Conservation (phyloP, 2,797 vertebrate species). For the Acanthiza pusilla region DNA sequence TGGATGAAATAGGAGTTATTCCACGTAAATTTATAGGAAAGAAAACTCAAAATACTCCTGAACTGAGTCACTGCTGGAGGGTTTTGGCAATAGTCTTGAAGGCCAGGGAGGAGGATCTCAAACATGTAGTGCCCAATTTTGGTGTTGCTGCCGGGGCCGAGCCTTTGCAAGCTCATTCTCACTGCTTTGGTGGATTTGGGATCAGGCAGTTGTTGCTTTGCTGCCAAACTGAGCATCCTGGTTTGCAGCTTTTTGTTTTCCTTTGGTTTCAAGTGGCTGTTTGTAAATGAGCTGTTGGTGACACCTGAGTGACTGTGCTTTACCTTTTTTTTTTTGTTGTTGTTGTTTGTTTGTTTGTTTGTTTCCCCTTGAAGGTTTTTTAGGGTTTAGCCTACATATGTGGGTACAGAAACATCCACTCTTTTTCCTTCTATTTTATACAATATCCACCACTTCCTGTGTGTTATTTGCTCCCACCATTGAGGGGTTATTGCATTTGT, state of each 20-base stretch:
- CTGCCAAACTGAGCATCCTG: background rate
- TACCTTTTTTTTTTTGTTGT: too few relatives aligned
- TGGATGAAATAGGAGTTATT: background rate
- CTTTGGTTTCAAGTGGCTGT: background rate
- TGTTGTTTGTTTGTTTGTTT: too few relatives aligned
- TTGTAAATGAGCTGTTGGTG: background rate
- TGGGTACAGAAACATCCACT: fast-evolving
- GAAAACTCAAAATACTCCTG: background rate
- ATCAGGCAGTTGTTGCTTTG: background rate
- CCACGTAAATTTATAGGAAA: background rate
- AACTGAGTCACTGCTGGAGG: background rate
- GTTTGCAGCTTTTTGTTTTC: background rate
- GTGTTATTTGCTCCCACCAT: background rate
- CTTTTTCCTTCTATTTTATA: background rate
- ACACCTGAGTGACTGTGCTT: background rate
- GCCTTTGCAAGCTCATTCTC: background rate
- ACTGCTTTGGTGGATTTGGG: background rate
- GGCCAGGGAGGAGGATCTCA: background rate
- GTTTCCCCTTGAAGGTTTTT: background rate
- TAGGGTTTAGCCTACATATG: fast-evolving
- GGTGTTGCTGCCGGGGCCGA: background rate
- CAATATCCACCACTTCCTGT: background rate
- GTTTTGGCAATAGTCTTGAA: background rate
- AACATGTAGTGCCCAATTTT: background rate
- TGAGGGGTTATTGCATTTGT: slow-evolving; percentile 10